phyloP scores from a whole-genome alignment of 1,140 invertebrate genomes.

The Acromyrmex echinatior region DNA sequence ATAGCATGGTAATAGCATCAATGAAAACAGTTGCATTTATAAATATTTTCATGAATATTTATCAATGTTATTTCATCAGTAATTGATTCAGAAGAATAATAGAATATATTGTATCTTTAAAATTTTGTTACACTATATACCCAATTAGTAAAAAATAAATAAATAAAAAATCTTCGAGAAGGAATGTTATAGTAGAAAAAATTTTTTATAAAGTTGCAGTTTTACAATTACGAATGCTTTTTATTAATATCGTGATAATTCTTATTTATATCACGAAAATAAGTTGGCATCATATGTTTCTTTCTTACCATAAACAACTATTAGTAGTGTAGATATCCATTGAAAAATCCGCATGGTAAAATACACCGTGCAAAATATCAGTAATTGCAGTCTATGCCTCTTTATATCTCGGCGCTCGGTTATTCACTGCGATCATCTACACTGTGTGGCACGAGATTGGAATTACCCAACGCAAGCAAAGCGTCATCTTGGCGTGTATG shows the following conservation, averaged over 20 bases:
- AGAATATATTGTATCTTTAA: neutral
- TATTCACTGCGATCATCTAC: constrained; percentile 10
- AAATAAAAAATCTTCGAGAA: neutral
- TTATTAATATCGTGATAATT: neutral
- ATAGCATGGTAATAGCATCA: neutral
- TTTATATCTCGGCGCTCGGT: constrained; percentile 12
- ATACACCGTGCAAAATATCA: no score
- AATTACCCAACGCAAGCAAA: constrained; percentile 63
- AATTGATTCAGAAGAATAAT: constrained; percentile 3
- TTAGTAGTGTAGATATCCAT: constrained; percentile 25
- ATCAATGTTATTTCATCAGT: neutral
- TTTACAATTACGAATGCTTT: neutral
- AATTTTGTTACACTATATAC: neutral
- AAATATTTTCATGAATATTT: neutral
- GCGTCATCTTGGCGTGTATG: constrained; percentile 1
- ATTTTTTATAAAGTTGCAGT: neutral
- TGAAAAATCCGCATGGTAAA: constrained; percentile 56
- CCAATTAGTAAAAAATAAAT: neutral
- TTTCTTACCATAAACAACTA: constrained; percentile 61
- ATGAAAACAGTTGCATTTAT: constrained; percentile 1
- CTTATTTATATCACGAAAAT: constrained; percentile 5
- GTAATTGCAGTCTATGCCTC: neutral
- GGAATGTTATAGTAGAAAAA: neutral
- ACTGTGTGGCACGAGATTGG: constrained; percentile 30
- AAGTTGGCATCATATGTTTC: neutral